These are phyloP conservation scores for Pseudoatta argentina DNA, from an alignment of 1,140 invertebrate genomes.

Conservation along the genomic window DNA sequence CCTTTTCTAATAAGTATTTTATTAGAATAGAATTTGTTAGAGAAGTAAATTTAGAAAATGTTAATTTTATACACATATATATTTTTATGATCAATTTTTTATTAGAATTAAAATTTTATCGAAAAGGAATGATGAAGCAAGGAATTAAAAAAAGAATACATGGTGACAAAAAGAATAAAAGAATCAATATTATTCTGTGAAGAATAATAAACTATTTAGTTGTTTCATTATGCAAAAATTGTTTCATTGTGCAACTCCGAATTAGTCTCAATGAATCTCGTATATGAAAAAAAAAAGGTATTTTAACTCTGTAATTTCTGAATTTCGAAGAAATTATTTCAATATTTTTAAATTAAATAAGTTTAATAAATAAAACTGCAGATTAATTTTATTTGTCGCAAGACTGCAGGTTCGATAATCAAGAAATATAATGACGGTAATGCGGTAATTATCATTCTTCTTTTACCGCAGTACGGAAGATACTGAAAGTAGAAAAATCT, in stretches of 20 bases:
- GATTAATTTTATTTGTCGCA: slow-evolving; percentile 27
- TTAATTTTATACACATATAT: slow-evolving; percentile 3
- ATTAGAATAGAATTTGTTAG: background rate
- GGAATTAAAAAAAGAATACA: background rate
- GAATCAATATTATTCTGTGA: background rate
- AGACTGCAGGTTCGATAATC: background rate
- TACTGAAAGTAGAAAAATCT: slow-evolving; percentile 67
- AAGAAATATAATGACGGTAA: slow-evolving; percentile 37
- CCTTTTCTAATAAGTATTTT: background rate
- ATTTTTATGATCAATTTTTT: background rate
- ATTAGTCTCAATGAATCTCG: background rate
- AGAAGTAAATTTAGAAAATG: background rate
- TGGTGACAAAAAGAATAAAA: background rate
- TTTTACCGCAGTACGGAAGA: slow-evolving; percentile 26
- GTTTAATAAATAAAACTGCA: background rate
- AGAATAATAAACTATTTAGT: background rate
- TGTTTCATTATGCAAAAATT: background rate
- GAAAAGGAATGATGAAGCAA: background rate
- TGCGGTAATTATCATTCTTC: slow-evolving; percentile 66
- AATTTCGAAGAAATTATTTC: background rate
- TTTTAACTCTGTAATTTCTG: background rate
- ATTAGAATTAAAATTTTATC: slow-evolving; percentile 23
- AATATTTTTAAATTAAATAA: background rate
- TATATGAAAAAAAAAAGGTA: background rate
- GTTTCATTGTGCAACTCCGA: background rate